Conservation (phyloP, 2,888 invertebrate species). For the Trilocha varians region DNA sequence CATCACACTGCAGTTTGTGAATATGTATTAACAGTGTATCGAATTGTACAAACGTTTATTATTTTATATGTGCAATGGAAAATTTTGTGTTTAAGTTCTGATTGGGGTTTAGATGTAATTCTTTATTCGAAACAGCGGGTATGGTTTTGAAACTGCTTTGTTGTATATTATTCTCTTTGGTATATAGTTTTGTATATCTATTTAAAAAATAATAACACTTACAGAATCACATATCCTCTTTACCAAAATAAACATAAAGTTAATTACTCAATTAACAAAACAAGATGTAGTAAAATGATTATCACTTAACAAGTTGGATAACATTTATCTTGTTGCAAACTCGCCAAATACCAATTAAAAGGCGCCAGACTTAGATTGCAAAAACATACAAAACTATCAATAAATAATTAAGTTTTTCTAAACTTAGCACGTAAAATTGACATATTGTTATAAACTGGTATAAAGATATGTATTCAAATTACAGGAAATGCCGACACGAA, state of each 20-base stretch:
- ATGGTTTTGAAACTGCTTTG: too few relatives aligned
- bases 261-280: slow-evolving; percentile 4
- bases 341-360: slow-evolving; percentile 21
- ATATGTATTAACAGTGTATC: neutral
- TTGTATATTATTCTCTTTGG: too few relatives aligned
- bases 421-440: neutral
- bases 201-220: too few relatives aligned
- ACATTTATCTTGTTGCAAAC: slow-evolving; percentile 12
- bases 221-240: too few relatives aligned
- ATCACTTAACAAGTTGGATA: slow-evolving; percentile 4
- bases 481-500: neutral
- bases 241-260: too few relatives aligned
- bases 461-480: neutral
- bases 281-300: slow-evolving; percentile 2
- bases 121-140: too few relatives aligned
- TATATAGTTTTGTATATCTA: too few relatives aligned
- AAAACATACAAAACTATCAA: neutral
- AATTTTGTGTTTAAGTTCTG: too few relatives aligned
- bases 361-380: slow-evolving; percentile 23
- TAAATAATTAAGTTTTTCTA: neutral
- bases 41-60: too few relatives aligned
- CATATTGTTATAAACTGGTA: neutral
- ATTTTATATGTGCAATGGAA: too few relatives aligned
- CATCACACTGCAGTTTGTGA: neutral
- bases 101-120: too few relatives aligned